Evolutionary conservation across 1,140 invertebrate genomes (phyloP).

Genomic region (Cataglyphis hispanica): DNA sequence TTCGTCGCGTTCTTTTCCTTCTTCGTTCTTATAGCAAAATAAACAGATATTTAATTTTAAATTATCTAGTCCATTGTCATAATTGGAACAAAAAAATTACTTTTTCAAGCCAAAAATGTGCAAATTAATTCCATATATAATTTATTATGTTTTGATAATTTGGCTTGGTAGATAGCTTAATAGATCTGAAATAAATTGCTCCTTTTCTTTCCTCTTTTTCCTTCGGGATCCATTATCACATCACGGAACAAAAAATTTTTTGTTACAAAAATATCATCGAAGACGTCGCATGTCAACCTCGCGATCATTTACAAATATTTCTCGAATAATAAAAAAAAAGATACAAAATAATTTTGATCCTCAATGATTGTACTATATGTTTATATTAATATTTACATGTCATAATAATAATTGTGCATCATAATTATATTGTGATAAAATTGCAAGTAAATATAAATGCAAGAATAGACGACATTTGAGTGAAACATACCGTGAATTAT

Average conservation of each 20-base stretch:
- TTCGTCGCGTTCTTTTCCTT: slow-evolving; percentile 4
- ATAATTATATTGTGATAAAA: neutral
- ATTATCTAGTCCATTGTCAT: no score
- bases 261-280: slow-evolving; percentile 3
- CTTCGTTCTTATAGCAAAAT: neutral
- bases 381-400: neutral
- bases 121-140: no score
- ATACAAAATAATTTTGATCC: neutral
- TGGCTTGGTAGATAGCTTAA: no score
- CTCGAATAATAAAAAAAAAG: neutral
- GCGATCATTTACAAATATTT: neutral
- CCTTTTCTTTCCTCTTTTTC: neutral
- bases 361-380: neutral
- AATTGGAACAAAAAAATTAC: no score
- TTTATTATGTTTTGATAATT: no score
- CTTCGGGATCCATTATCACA: neutral
- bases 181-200: neutral
- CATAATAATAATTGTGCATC: neutral
- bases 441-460: neutral
- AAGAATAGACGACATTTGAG: neutral
- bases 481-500: neutral
- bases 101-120: no score
- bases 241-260: slow-evolving; percentile 5
- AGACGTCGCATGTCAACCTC: neutral
- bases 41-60: neutral